These are phyloP conservation scores for Gymnarchus niloticus DNA, from an alignment of 2,113 vertebrate genomes.

Conservation along the genomic window DNA sequence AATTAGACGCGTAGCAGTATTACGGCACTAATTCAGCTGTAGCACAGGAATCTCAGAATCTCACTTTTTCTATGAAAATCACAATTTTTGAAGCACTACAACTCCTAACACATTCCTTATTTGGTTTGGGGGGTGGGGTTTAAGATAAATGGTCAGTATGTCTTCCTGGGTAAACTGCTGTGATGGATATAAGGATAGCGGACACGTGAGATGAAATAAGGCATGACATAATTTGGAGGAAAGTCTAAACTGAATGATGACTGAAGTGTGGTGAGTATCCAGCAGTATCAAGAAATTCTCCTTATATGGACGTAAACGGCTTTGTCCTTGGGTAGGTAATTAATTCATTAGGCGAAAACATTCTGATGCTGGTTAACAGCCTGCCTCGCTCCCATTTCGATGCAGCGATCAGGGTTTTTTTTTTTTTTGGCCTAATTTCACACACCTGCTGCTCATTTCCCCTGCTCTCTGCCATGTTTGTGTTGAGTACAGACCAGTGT, in stretches of 20 bases:
- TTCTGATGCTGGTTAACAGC: not conserved
- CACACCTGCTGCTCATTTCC: not conserved
- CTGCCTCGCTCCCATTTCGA: not conserved
- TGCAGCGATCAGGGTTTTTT: not conserved
- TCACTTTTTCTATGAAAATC: no score
- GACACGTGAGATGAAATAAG: not conserved
- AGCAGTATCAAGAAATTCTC: not conserved
- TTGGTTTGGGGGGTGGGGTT: not conserved
- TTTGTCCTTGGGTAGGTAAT: conserved; percentile 1
- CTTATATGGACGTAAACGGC: not conserved
- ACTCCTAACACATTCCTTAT: conserved; percentile 21
- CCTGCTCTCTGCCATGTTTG: not conserved
- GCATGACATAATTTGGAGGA: not conserved
- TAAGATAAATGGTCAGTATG: not conserved
- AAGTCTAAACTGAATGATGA: not conserved
- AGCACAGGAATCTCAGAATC: no score
- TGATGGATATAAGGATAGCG: not conserved
- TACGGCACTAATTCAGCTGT: no score
- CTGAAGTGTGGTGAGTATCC: not conserved
- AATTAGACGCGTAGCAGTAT: no score
- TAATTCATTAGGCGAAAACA: not conserved
- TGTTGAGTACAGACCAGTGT: not conserved
- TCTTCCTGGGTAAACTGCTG: not conserved
- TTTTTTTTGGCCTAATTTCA: not conserved
- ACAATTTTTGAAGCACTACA: not conserved